Conservation (phyloP, 2,888 invertebrate species). For the Ctena decussata region DNA sequence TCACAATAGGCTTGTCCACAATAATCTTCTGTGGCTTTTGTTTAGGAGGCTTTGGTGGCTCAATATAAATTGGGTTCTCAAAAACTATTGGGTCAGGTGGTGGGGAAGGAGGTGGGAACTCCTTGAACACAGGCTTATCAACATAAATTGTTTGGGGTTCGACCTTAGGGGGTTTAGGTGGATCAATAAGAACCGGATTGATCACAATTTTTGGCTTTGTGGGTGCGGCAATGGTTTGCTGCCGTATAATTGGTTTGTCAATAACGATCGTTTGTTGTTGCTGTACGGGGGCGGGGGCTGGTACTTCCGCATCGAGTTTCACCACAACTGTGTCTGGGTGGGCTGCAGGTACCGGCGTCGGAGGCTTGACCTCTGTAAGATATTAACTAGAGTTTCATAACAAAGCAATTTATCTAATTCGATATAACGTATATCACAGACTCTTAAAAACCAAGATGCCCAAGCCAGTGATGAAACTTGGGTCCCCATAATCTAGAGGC, state of each 20-base stretch:
- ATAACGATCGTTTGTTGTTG: slow-evolving; percentile 56
- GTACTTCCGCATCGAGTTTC: slow-evolving; percentile 33
- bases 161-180: slow-evolving; percentile 43
- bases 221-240: not conserved
- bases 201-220: slow-evolving; percentile 48
- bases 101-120: slow-evolving; percentile 35
- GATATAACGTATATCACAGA: too few species aligned
- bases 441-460: too few species aligned
- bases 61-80: slow-evolving; percentile 36
- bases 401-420: too few species aligned
- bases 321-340: slow-evolving; percentile 48
- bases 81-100: slow-evolving; percentile 46
- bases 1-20: slow-evolving; percentile 50
- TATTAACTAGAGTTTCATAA: too few species aligned
- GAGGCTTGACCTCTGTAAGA: not conserved
- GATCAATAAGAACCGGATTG: slow-evolving; percentile 45
- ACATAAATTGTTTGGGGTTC: slow-evolving; percentile 53
- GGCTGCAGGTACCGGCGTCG: slow-evolving; percentile 14
- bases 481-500: too few species aligned
- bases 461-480: too few species aligned
- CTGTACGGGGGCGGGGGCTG: slow-evolving; percentile 31
- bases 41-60: slow-evolving; percentile 40
- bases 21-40: slow-evolving; percentile 46
- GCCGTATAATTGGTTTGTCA: slow-evolving; percentile 49
- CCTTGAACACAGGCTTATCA: slow-evolving; percentile 53